These are phyloP conservation scores for Thalpophila matura DNA, from an alignment of 2,888 invertebrate species.

Conservation along the genomic window DNA sequence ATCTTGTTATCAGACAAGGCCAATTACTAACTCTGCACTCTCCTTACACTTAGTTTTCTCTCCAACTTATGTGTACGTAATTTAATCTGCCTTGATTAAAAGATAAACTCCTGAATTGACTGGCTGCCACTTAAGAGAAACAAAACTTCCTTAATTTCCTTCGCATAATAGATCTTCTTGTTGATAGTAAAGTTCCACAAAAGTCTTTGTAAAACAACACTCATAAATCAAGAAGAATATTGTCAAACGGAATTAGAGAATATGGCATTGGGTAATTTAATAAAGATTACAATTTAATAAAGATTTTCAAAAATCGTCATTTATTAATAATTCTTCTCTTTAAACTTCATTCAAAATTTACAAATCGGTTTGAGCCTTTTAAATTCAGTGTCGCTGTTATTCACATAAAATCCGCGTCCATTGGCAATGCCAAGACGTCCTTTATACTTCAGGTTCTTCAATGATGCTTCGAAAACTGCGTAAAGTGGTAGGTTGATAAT, in stretches of 20 bases:
- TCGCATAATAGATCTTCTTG: conserved; percentile 65
- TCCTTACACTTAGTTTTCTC: conserved; percentile 2
- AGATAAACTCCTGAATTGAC: conserved; percentile 43
- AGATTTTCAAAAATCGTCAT: conserved; percentile 1
- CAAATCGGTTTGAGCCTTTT: too few relatives aligned
- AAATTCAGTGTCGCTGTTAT: conserved; percentile 1
- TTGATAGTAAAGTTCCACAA: conserved; percentile 56
- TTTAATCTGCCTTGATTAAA: conserved; percentile 50
- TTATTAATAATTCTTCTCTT: too few relatives aligned
- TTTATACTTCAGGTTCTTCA: background rate
- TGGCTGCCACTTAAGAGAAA: conserved; percentile 57
- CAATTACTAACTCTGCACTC: conserved; percentile 19
- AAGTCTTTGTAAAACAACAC: conserved; percentile 57
- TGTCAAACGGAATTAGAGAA: conserved; percentile 30
- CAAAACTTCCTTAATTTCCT: conserved; percentile 70
- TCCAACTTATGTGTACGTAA: conserved; percentile 32
- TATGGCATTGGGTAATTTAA: background rate
- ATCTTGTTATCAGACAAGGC: background rate
- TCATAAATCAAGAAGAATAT: conserved; percentile 45
- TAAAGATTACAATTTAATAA: too few relatives aligned
- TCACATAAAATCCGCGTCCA: conserved; percentile 4
- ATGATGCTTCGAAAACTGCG: background rate
- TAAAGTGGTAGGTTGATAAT: background rate
- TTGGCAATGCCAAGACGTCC: background rate
- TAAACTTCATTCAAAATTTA: too few relatives aligned